A percentile compares a stretch with the other conserved stretches of the same genome.
Conservation (phyloP, 2,888 invertebrate species). For the Pseudococcus viburni region DNA sequence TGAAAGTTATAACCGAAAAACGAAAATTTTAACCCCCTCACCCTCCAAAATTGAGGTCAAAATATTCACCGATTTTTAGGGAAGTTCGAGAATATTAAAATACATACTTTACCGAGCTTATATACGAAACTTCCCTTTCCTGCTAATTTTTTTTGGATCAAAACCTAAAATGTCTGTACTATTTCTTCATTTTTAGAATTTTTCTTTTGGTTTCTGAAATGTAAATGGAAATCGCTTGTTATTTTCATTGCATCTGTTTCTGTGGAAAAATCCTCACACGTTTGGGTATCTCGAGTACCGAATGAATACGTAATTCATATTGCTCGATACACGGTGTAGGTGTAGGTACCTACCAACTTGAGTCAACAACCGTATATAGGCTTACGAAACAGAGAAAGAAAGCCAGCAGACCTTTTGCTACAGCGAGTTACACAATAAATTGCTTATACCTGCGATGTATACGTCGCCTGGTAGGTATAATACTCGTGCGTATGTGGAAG, state of each 20-base stretch:
- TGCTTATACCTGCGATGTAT: not conserved
- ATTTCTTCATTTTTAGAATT: not conserved
- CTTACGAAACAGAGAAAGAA: not conserved
- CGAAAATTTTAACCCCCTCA: too few relatives aligned
- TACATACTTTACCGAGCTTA: too few relatives aligned
- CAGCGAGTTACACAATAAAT: not conserved
- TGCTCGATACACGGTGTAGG: not conserved
- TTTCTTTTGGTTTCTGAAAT: not conserved
- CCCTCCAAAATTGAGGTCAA: too few relatives aligned
- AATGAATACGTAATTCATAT: not conserved
- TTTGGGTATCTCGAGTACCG: not conserved
- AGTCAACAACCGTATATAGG: not conserved
- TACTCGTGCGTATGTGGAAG: not conserved
- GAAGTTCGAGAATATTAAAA: too few relatives aligned
- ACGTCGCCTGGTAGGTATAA: not conserved
- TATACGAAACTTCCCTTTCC: too few relatives aligned
- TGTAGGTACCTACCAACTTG: not conserved
- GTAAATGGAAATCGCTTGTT: not conserved
- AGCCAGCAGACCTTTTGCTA: not conserved
- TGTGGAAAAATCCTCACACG: not conserved
- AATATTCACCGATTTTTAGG: too few relatives aligned
- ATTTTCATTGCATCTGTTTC: conserved; percentile 4
- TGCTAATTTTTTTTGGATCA: too few relatives aligned
- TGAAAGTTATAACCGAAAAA: too few relatives aligned
- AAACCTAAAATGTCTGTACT: too few relatives aligned